phyloP scores from a whole-genome alignment of 2,888 invertebrate species.

The Ceriagrion tenellum region DNA sequence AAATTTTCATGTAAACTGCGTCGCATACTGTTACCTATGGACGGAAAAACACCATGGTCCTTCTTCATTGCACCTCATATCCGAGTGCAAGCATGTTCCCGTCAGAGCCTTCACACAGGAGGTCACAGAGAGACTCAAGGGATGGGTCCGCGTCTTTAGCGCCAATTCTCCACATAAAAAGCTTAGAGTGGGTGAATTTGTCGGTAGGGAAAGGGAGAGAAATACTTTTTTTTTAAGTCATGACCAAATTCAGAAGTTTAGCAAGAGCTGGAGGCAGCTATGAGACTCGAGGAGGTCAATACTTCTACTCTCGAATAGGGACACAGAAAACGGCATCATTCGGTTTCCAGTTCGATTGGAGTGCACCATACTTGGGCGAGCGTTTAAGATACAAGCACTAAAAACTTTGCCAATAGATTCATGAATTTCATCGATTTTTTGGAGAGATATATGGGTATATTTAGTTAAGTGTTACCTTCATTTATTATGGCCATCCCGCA shows the following conservation, averaged over 20 bases:
- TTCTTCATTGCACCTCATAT: background rate
- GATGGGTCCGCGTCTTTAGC: background rate
- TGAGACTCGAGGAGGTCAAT: constrained; percentile 36
- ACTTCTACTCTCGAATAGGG: background rate
- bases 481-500: background rate
- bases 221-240: background rate
- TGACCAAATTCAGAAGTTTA: constrained; percentile 26
- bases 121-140: background rate
- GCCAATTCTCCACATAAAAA: no score
- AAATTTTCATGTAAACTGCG: constrained; percentile 24
- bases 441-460: background rate
- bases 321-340: constrained; percentile 30
- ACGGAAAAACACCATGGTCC: background rate
- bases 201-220: no score
- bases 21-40: background rate
- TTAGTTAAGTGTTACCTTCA: background rate
- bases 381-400: background rate
- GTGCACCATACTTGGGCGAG: background rate
- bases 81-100: background rate
- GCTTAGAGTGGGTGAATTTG: background rate
- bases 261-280: background rate
- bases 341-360: background rate
- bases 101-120: background rate
- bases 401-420: background rate
- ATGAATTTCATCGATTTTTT: background rate